A percentile compares a stretch with the other conserved stretches of the same genome.
Evolutionary conservation across 2,797 vertebrate genomes (phyloP).

Genomic region (Hemitrygon akajei): DNA sequence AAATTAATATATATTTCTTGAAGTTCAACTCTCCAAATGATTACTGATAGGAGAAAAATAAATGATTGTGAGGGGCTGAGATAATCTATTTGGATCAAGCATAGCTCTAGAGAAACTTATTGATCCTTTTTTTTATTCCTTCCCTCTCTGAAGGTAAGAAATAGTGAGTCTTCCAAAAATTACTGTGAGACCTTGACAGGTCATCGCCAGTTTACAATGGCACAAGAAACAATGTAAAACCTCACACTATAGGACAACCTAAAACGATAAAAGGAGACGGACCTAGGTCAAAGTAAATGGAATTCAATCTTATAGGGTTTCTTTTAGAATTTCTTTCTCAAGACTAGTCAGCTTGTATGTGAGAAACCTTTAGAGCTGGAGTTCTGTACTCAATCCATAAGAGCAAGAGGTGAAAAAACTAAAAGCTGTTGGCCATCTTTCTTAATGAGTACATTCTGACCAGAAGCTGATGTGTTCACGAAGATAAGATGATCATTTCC

Average conservation of each 20-base stretch:
- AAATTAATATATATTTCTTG: slow-evolving; percentile 27
- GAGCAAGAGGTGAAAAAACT: slow-evolving; percentile 8
- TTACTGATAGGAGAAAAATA: slow-evolving; percentile 25
- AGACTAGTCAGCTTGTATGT: neutral
- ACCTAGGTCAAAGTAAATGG: neutral
- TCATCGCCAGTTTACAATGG: neutral
- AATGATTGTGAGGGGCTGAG: neutral
- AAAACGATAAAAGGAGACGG: neutral
- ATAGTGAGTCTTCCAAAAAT: neutral
- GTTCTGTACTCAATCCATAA: neutral
- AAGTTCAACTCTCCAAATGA: slow-evolving; percentile 28
- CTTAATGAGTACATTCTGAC: slow-evolving; percentile 31
- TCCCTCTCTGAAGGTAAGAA: neutral
- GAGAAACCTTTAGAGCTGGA: neutral
- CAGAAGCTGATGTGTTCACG: slow-evolving; percentile 28
- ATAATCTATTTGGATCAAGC: slow-evolving; percentile 3
- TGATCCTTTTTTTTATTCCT: neutral
- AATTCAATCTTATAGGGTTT: neutral
- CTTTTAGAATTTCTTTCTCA: neutral
- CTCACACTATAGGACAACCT: neutral
- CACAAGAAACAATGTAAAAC: neutral
- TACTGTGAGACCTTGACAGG: neutral
- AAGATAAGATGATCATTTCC: slow-evolving; percentile 36
- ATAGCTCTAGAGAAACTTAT: neutral
- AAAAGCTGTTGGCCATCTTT: slow-evolving; percentile 31